Conservation (phyloP, 2,888 invertebrate genomes). For the Steromphala cineraria region DNA sequence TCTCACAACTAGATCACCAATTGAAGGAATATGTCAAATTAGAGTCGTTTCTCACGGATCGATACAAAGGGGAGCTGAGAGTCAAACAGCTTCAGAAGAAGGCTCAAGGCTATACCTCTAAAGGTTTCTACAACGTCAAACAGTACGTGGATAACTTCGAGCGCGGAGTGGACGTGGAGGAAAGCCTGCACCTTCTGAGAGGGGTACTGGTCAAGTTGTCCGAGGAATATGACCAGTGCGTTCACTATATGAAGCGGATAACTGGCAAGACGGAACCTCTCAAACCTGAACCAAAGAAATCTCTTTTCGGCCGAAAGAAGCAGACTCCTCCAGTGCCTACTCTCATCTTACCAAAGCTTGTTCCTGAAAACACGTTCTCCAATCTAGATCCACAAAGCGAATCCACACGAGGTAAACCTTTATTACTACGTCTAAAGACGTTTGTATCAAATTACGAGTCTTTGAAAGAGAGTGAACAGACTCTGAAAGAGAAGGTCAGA, state of each 20-base stretch:
- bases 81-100: slow-evolving; percentile 46
- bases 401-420: slow-evolving; percentile 25
- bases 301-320: background rate
- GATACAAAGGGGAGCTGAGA: slow-evolving; percentile 46
- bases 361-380: background rate
- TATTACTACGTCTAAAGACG: slow-evolving; percentile 35
- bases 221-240: slow-evolving; percentile 50
- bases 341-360: background rate
- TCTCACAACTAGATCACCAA: slow-evolving; percentile 47
- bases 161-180: slow-evolving; percentile 19
- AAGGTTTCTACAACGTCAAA: slow-evolving; percentile 28
- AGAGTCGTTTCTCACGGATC: slow-evolving; percentile 49
- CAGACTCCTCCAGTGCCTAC: background rate
- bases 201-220: slow-evolving; percentile 40
- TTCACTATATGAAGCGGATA: slow-evolving; percentile 39
- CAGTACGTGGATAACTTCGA: background rate
- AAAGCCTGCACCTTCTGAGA: slow-evolving; percentile 36
- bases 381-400: background rate
- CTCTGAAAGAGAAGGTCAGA: slow-evolving; percentile 36
- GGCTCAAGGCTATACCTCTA: slow-evolving; percentile 42
- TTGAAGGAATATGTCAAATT: slow-evolving; percentile 50
- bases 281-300: background rate
- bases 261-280: background rate
- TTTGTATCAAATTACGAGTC: slow-evolving; percentile 37
- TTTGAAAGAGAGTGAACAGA: slow-evolving; percentile 35